Evolutionary conservation across 2,888 invertebrate species (phyloP), one percentile per base, ranked within the genome.

Genomic region (Mesochorus sp.): DNA sequence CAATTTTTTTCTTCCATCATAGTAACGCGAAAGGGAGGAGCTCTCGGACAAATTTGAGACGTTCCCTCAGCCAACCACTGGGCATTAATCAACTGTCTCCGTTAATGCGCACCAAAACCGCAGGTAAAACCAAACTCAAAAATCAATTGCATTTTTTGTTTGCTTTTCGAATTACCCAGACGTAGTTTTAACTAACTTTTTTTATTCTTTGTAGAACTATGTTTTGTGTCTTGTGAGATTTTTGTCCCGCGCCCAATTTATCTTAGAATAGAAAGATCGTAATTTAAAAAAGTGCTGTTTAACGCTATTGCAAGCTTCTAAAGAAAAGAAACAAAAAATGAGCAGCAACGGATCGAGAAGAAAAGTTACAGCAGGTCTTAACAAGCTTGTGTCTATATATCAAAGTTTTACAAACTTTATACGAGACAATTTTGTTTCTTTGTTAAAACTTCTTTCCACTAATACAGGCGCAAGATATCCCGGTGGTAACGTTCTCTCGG

Each of bases 1-100:
- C 14, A 4, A 12, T 80, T 82, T 78, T 49, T 51, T 64, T 49
- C 34, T 49, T 14, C 17, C 1, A 75, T 81, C 78, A 67, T 84
- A 89, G 89, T 89, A 89, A 89, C 89, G 86, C 88, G 84, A 89
- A 89, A 88, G 89, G 89, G 89, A 89, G 89, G 88, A 88, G 86
- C 85, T 87, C 86, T 84, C 85, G 89, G 89, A 89, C 89, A 87
- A 89, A 89, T 89, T 83, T 93, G 82, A 90, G 92, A 78, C 90
- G 95, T 79, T 95, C 95, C n/a, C 92, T 95, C 51, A 95, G 95
- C 87, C 95, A 95, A 86, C 95, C 95, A 77, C 89, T 94, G 83
- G 94, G 94, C 86, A 92, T 93, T 83, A 93, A 93, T 87, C 93
- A 93, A 87, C 88, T 93, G 81, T 93, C 93, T 68, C 93, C 93